phyloP scores from a whole-genome alignment of 2,888 invertebrate species.

The Agrotis ipsilon region DNA sequence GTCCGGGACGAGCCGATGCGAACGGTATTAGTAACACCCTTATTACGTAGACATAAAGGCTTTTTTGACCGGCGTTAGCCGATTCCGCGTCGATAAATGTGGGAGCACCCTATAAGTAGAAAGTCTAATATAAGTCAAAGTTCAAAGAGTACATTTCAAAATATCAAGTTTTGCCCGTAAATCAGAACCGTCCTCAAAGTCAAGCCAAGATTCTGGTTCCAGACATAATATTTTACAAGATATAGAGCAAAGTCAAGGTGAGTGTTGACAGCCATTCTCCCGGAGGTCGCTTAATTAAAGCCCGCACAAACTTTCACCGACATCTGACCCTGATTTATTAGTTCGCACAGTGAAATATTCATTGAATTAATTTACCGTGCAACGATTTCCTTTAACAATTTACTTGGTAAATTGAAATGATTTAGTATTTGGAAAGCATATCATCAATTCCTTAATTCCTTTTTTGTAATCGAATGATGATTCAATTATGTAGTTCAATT shows the following conservation, averaged over 20 bases:
- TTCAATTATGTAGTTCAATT: no score
- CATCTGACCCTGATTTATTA: conserved; percentile 34
- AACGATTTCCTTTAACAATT: not conserved
- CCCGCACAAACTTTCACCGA: not conserved
- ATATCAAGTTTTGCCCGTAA: not conserved
- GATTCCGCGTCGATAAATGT: no score
- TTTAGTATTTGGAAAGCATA: no score
- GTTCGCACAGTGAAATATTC: conserved; percentile 17
- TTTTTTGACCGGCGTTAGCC: no score
- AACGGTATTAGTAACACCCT: no score
- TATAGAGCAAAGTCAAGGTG: not conserved
- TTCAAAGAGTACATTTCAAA: not conserved
- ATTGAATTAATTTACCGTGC: not conserved
- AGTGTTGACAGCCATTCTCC: conserved; percentile 6
- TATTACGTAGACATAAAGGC: no score
- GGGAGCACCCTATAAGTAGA: no score
- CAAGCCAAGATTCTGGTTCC: not conserved
- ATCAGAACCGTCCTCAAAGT: not conserved
- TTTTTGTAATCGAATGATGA: no score
- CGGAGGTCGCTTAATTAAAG: conserved; percentile 27
- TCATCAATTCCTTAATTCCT: no score
- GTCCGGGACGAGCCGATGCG: no score
- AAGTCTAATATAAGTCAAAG: not conserved
- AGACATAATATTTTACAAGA: conserved; percentile 17
- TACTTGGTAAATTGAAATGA: no score